Conservation (phyloP, 2,888 invertebrate species). For the Macrophya annulata region DNA sequence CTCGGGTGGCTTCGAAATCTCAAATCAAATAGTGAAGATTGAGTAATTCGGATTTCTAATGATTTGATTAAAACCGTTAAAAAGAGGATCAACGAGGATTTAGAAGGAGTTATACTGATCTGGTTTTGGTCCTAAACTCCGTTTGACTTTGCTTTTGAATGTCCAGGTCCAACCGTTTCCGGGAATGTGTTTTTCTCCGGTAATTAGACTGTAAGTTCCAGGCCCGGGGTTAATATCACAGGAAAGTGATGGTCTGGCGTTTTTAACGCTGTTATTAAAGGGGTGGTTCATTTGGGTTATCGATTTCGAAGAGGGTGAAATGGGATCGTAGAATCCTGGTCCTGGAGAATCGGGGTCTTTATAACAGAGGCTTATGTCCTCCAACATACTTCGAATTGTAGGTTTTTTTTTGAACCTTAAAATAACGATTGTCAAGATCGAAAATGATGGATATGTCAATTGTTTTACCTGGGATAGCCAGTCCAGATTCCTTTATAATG, state of each 20-base stretch:
- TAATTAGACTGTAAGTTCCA: slow-evolving; percentile 63
- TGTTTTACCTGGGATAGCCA: slow-evolving; percentile 63
- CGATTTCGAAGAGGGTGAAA: background rate
- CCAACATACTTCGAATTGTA: slow-evolving; percentile 80
- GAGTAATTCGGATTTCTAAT: background rate
- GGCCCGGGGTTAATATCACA: slow-evolving; percentile 64
- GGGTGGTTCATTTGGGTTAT: slow-evolving; percentile 29
- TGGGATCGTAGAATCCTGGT: slow-evolving; percentile 79
- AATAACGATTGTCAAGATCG: background rate
- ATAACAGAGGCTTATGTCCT: slow-evolving; percentile 80
- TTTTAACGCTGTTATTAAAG: slow-evolving; percentile 61
- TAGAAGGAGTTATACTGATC: slow-evolving; percentile 30
- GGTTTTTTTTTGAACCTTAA: slow-evolving; percentile 76
- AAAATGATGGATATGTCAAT: background rate
- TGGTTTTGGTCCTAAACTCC: background rate
- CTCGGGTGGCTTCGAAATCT: background rate
- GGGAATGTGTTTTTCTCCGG: slow-evolving; percentile 53
- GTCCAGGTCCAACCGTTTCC: slow-evolving; percentile 66
- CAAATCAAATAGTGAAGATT: background rate
- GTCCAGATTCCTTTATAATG: slow-evolving; percentile 65
- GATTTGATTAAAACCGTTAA: background rate
- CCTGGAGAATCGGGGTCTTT: slow-evolving; percentile 81
- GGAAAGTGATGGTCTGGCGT: slow-evolving; percentile 51
- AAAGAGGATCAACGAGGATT: background rate
- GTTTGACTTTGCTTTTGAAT: slow-evolving; percentile 65